Evolutionary conservation across 2,888 invertebrate genomes (phyloP).

Genomic region (Cheilosia vulpina): DNA sequence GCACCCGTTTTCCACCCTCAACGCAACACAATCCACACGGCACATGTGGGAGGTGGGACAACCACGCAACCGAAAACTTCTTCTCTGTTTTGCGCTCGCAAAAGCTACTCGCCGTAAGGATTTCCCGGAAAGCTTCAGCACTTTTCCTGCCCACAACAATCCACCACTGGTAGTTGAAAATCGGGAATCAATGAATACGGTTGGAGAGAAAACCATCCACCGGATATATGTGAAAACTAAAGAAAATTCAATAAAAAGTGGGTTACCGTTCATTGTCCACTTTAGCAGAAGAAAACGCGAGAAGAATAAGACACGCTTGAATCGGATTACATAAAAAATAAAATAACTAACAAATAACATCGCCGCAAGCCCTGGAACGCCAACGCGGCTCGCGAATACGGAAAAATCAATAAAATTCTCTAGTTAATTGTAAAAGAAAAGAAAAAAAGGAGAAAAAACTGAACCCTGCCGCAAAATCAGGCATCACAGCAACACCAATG

Average conservation of each 20-base stretch:
- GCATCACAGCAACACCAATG: background rate
- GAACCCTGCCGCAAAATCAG: slow-evolving; percentile 8
- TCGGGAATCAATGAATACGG: slow-evolving; percentile 58
- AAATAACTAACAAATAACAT: slow-evolving; percentile 1
- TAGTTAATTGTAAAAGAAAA: slow-evolving; percentile 23
- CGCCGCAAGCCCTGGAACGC: slow-evolving; percentile 8
- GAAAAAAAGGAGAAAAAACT: background rate
- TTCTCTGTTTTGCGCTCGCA: background rate
- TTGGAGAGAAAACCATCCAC: slow-evolving; percentile 34
- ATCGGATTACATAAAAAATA: slow-evolving; percentile 34
- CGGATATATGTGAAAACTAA: slow-evolving; percentile 39
- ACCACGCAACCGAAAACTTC: slow-evolving; percentile 1
- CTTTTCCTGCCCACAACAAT: slow-evolving; percentile 39
- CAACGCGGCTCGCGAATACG: slow-evolving; percentile 35
- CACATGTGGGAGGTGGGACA: background rate
- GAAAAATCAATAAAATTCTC: slow-evolving; percentile 65
- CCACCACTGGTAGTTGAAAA: slow-evolving; percentile 57
- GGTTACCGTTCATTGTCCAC: slow-evolving; percentile 33
- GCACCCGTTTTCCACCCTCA: background rate
- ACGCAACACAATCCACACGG: background rate
- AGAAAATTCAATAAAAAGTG: slow-evolving; percentile 35
- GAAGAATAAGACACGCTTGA: slow-evolving; percentile 20
- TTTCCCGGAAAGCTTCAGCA: slow-evolving; percentile 43
- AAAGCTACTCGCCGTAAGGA: slow-evolving; percentile 37
- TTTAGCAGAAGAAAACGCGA: slow-evolving; percentile 12